phyloP scores from a whole-genome alignment of 2,113 vertebrate species.

The Corythaeola cristata region DNA sequence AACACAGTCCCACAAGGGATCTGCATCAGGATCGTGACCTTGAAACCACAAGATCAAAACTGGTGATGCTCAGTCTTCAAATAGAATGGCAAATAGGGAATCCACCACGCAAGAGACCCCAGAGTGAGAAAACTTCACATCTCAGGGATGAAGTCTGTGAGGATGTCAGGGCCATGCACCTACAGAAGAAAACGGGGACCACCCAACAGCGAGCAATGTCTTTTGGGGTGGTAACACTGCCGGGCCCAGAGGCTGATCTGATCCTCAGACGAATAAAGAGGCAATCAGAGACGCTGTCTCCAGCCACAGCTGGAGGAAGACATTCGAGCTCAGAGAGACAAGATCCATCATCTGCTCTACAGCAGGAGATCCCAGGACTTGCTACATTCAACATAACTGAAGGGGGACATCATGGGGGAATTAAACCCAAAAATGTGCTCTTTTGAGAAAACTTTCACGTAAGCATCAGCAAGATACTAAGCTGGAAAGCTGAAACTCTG shows the following conservation, averaged over 20 bases:
- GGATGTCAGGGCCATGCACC: not conserved
- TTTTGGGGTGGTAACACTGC: not conserved
- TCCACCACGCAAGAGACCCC: rapidly evolving
- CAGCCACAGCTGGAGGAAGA: not conserved
- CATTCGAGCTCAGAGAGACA: not conserved
- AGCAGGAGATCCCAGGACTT: not conserved
- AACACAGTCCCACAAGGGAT: not conserved
- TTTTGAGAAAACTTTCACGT: not conserved
- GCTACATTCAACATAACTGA: not conserved
- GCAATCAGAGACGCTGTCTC: not conserved
- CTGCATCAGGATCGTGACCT: not conserved
- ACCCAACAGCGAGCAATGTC: not conserved
- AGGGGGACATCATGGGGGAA: not conserved
- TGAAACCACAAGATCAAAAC: not conserved
- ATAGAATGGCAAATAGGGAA: not conserved
- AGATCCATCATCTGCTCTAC: not conserved
- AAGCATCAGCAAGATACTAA: not conserved
- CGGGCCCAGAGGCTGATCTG: not conserved
- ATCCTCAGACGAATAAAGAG: not conserved
- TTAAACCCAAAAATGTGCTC: not conserved
- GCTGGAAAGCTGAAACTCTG: not conserved
- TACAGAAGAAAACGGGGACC: not conserved
- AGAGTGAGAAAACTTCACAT: not conserved
- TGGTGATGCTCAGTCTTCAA: not conserved
- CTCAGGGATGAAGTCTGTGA: not conserved